phyloP scores from a whole-genome alignment of 1,140 invertebrate species.

The Bombus polaris region DNA sequence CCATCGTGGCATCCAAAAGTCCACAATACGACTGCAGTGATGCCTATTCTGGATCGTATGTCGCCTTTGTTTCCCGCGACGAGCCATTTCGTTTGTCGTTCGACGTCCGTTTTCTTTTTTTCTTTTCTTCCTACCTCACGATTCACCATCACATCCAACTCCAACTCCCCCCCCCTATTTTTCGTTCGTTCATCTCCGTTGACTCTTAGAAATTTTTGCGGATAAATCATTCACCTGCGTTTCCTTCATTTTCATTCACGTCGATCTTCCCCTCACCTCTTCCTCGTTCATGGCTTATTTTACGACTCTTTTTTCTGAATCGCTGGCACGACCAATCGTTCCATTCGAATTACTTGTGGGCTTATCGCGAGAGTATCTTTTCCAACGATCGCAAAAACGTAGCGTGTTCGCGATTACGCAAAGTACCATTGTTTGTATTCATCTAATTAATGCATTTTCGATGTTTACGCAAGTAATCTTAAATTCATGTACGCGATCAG shows the following conservation, averaged over 20 bases:
- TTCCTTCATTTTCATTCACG: conserved; percentile 54
- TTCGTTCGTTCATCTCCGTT: conserved; percentile 19
- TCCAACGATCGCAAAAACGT: background rate
- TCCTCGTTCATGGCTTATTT: conserved; percentile 24
- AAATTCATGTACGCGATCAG: background rate
- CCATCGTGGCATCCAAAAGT: conserved; percentile 82
- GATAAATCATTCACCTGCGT: conserved; percentile 40
- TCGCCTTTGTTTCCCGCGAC: conserved; percentile 67
- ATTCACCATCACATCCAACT: background rate
- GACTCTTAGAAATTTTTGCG: conserved; percentile 4
- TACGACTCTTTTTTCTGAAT: conserved; percentile 17
- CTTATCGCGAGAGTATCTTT: conserved; percentile 50
- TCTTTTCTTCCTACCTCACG: background rate
- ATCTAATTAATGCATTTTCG: conserved; percentile 8
- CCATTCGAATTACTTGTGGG: background rate
- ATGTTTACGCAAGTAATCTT: conserved; percentile 5
- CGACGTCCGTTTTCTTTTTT: conserved; percentile 33
- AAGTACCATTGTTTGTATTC: conserved; percentile 3
- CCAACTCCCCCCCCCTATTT: background rate
- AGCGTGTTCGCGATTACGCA: background rate
- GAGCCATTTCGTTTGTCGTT: conserved; percentile 46
- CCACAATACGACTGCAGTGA: conserved; percentile 84
- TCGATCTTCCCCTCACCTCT: background rate
- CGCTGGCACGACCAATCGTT: conserved; percentile 2
- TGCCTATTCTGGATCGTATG: conserved; percentile 83